Conservation (phyloP, 2,113 vertebrate species). For the Columba janthina region DNA sequence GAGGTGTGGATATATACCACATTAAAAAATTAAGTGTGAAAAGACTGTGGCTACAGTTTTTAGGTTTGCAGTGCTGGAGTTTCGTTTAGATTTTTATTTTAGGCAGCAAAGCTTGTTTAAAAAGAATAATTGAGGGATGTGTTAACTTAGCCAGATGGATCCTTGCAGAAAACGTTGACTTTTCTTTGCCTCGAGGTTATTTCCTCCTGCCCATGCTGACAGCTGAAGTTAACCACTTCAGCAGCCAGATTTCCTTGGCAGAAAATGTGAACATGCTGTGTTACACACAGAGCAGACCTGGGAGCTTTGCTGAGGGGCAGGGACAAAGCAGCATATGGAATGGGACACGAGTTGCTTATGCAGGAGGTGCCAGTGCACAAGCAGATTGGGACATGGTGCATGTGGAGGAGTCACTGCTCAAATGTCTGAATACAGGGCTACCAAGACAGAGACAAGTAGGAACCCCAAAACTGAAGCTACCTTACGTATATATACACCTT, state of each 20-base stretch:
- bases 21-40: background rate
- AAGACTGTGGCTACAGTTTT: background rate
- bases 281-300: background rate
- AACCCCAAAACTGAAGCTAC: background rate
- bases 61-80: background rate
- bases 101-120: background rate
- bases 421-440: background rate
- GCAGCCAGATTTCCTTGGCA: background rate
- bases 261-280: background rate
- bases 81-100: background rate
- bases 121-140: background rate
- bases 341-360: accelerated
- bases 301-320: background rate
- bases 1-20: background rate
- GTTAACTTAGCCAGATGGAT: background rate
- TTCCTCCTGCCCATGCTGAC: background rate
- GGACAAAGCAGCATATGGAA: background rate
- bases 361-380: background rate
- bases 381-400: background rate
- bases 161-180: background rate
- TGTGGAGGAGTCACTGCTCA: background rate
- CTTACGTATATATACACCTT: background rate
- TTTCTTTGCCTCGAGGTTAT: slow-evolving; percentile 25
- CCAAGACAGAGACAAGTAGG: background rate
- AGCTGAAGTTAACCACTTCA: background rate